These are phyloP conservation scores for Dinothrombium tinctorium DNA, from an alignment of 1,140 invertebrate species.

Conservation along the genomic window DNA sequence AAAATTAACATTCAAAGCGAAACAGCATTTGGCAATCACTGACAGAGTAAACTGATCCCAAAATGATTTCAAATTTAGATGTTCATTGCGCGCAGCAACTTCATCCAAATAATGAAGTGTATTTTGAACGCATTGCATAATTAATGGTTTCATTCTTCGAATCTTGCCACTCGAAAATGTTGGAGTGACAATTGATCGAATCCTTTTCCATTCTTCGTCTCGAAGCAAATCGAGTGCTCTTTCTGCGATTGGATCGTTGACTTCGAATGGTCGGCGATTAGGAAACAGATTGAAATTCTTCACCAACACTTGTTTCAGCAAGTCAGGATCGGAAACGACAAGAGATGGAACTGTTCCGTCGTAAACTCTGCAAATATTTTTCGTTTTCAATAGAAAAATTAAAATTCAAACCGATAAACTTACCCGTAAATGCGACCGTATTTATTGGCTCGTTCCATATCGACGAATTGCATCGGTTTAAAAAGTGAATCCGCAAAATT, in stretches of 20 bases:
- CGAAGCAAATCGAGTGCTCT: neutral
- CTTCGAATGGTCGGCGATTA: neutral
- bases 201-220: slow-evolving; percentile 27
- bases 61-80: slow-evolving; percentile 2
- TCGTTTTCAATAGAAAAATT: neutral
- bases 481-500: neutral
- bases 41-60: slow-evolving; percentile 28
- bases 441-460: neutral
- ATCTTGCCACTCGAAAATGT: slow-evolving; percentile 32
- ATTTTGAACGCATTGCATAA: neutral
- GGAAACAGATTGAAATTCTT: slow-evolving; percentile 15
- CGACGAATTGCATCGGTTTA: neutral
- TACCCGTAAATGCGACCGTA: neutral
- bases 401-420: neutral
- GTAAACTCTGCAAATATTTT: too few species aligned
- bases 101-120: too few species aligned
- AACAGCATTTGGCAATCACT: slow-evolving; percentile 31
- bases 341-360: neutral
- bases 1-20: slow-evolving; percentile 27
- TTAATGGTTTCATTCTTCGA: slow-evolving; percentile 25
- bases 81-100: too few species aligned
- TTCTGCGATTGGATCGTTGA: neutral
- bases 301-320: slow-evolving; percentile 11
- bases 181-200: slow-evolving; percentile 29
- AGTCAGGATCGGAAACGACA: slow-evolving; percentile 11